Evolutionary conservation across 2,113 vertebrate genomes (phyloP), one percentile per base, ranked within the genome.

Genomic region (Passer domesticus): DNA sequence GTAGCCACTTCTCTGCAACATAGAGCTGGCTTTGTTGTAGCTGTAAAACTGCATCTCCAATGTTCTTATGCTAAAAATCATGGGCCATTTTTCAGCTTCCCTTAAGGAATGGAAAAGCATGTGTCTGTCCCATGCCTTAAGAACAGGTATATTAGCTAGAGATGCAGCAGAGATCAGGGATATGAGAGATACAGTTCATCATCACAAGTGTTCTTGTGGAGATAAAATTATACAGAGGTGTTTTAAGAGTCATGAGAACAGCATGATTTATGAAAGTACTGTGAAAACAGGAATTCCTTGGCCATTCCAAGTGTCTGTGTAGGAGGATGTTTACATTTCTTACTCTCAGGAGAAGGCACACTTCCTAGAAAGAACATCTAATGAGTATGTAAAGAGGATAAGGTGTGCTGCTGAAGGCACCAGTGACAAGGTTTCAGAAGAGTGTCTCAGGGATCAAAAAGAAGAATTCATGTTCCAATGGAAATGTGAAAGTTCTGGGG

Each of bases 261-360:
- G 52, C n/a, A n/a, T 56, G 56, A 81, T 73, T 81, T 90, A 69
- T 19, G 27, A 89, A 84, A 68, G 23, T 55, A 50, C 69, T 49
- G 37, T 50, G 76, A 86, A 91, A 95, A 93, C 75, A 85, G 81
- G 50, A 60, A 89, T 79, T 94, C 47, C 52, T 39, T 83, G 82
- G 33, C 24, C n/a, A 80, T 47, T 49, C 30, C 27, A 72, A 91
- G 79, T 31, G 10, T 47, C 56, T 79, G 16, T 66, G 25, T 35
- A 68, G 66, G 62, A 85, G 24, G n/a, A 60, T 44, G 37, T 82
- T 94, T 78, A 72, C 39, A 72, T 86, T 91, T 84, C 33, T 83
- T 84, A 55, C 23, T 85, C 76, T 53, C 39, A 72, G 47, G 28
- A 84, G 81, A 89, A 94, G n/a, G 15, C 62, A 72, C 9, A 2